Conservation (phyloP, 2,797 vertebrate genomes). For the Brachyrhaphis roseni region DNA sequence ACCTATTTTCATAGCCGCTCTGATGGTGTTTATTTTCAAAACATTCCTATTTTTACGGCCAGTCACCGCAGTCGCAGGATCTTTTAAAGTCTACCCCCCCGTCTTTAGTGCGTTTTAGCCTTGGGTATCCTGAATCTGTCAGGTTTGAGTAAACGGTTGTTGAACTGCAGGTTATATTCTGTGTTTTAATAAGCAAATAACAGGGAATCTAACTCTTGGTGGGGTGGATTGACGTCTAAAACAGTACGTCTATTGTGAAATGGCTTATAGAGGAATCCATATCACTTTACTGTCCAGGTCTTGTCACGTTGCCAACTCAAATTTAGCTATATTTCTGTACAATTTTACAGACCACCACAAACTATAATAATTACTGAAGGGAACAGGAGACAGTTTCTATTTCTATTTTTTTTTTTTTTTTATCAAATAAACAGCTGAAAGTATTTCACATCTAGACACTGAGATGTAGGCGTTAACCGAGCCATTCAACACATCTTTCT, state of each 20-base stretch:
- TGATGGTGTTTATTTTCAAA: conserved; percentile 92
- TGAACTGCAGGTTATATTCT: conserved; percentile 34
- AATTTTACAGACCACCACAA: not conserved
- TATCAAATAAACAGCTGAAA: not conserved
- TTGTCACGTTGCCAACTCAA: not conserved
- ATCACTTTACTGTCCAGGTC: not conserved
- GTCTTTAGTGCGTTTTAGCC: conserved; percentile 76
- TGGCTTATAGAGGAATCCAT: not conserved
- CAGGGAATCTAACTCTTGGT: conserved; percentile 46
- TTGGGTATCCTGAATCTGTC: conserved; percentile 42
- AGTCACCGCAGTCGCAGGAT: conserved; percentile 83
- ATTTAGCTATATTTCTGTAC: not conserved
- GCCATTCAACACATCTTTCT: not conserved
- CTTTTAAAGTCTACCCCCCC: conserved; percentile 62
- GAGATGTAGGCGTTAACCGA: not conserved
- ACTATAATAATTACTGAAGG: not conserved
- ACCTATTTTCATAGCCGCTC: conserved; percentile 77
- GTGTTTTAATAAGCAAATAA: conserved; percentile 44
- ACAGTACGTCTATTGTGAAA: conserved; percentile 29
- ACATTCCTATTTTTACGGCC: conserved; percentile 91
- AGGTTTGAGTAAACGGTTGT: conserved; percentile 18
- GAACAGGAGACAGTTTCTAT: not conserved
- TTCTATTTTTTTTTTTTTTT: not conserved
- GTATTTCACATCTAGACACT: not conserved
- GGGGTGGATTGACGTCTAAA: conserved; percentile 28